Percentiles rank a stretch among this genome's conserved stretches.
phyloP scores from a whole-genome alignment of 2,888 invertebrate species.

The Seira sanloemensis region DNA sequence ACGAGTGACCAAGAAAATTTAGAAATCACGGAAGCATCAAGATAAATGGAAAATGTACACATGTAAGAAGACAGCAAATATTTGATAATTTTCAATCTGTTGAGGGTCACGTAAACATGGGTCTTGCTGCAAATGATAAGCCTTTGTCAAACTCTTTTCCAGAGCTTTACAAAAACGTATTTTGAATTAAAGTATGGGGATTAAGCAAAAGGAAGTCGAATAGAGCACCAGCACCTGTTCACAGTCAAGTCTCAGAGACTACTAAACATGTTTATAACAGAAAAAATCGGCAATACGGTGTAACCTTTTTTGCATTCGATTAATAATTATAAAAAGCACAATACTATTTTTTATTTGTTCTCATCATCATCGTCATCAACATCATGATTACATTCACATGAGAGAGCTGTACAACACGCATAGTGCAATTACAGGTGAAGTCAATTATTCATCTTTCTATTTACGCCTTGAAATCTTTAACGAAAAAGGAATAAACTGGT shows the following conservation, averaged over 20 bases:
- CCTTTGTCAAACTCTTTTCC: too few relatives aligned
- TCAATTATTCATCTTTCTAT: background rate
- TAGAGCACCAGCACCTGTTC: background rate
- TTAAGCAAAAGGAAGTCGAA: too few relatives aligned
- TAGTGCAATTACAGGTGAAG: background rate
- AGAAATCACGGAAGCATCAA: too few relatives aligned
- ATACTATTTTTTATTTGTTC: slow-evolving; percentile 8
- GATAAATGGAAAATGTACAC: too few relatives aligned
- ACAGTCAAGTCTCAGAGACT: slow-evolving; percentile 12
- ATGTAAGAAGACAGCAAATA: too few relatives aligned
- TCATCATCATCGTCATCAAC: background rate
- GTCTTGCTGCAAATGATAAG: too few relatives aligned
- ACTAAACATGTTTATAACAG: slow-evolving; percentile 17
- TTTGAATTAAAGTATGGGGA: too few relatives aligned
- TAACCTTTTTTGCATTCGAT: slow-evolving; percentile 7
- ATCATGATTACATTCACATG: background rate
- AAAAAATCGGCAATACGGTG: slow-evolving; percentile 20
- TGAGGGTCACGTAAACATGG: too few relatives aligned
- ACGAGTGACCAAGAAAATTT: too few relatives aligned
- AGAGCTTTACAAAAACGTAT: too few relatives aligned
- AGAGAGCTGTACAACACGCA: background rate
- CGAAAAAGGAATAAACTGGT: slow-evolving; percentile 55
- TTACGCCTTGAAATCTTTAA: slow-evolving; percentile 34
- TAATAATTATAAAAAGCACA: background rate
- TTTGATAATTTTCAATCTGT: too few relatives aligned